A percentile compares a stretch with the other conserved stretches of the same genome.
phyloP scores from a whole-genome alignment of 2,888 invertebrate genomes.

The Limenitis camilla region DNA sequence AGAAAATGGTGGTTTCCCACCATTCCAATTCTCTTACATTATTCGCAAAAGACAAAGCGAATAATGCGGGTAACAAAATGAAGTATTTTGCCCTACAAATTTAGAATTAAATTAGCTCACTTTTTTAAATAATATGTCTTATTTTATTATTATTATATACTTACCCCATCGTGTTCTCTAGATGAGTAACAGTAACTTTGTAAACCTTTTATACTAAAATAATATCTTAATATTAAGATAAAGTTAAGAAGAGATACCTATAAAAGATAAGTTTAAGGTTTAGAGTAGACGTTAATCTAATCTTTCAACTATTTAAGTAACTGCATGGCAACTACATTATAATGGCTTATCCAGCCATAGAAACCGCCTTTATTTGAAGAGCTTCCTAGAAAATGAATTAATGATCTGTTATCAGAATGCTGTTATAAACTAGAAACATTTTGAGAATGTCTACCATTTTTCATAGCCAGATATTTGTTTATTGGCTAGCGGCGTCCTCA shows the following conservation, averaged over 20 bases:
- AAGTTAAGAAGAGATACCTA: neutral
- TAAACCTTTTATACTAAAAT: conserved; percentile 9
- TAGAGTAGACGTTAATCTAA: neutral
- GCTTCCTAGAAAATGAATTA: no score
- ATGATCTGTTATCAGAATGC: no score
- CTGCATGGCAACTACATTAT: no score
- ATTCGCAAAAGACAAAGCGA: conserved; percentile 32
- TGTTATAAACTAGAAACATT: no score
- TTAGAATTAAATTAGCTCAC: neutral
- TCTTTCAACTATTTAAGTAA: neutral
- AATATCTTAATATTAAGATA: conserved; percentile 7
- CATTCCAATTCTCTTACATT: conserved; percentile 69
- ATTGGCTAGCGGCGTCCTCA: no score
- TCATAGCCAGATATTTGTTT: no score
- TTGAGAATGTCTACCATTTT: no score
- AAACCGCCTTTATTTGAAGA: no score
- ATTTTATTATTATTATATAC: neutral
- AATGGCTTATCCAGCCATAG: no score
- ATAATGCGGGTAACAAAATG: conserved; percentile 36
- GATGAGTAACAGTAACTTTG: neutral
- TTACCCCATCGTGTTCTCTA: conserved; percentile 11
- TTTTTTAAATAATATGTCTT: neutral
- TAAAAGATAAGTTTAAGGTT: neutral
- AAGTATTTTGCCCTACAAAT: conserved; percentile 20
- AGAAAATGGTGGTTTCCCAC: conserved; percentile 85